A percentile compares a stretch with the other conserved stretches of the same genome.
Evolutionary conservation across 1,140 invertebrate genomes (phyloP).

Genomic region (Drosophila novamexicana): DNA sequence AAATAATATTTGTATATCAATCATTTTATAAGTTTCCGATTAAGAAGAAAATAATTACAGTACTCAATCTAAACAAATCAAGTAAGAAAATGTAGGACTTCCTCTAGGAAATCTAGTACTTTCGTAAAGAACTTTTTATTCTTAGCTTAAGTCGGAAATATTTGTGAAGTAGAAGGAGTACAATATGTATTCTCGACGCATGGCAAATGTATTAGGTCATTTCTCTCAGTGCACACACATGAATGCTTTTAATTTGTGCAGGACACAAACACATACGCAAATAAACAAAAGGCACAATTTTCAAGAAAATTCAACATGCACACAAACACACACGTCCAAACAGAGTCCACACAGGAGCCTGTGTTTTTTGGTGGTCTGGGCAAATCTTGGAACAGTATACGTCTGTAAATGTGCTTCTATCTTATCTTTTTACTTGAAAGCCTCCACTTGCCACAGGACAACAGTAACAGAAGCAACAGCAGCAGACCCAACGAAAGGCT

Average conservation of each 20-base stretch:
- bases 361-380: slow-evolving; percentile 38
- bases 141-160: too few relatives aligned
- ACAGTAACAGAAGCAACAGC: neutral
- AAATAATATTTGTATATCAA: too few relatives aligned
- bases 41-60: too few relatives aligned
- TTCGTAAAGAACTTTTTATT: too few relatives aligned
- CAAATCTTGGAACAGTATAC: slow-evolving; percentile 59
- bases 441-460: slow-evolving; percentile 40
- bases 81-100: too few relatives aligned
- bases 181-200: too few relatives aligned
- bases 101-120: too few relatives aligned
- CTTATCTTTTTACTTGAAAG: slow-evolving; percentile 77
- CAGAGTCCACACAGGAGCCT: slow-evolving; percentile 12
- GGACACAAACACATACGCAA: slow-evolving; percentile 40
- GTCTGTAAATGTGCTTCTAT: slow-evolving; percentile 62
- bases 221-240: slow-evolving; percentile 23
- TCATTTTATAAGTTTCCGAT: too few relatives aligned
- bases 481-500: slow-evolving; percentile 14
- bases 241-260: slow-evolving; percentile 79
- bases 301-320: slow-evolving; percentile 70
- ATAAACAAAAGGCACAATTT: slow-evolving; percentile 57
- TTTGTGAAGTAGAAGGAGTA: too few relatives aligned
- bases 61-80: too few relatives aligned
- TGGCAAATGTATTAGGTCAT: neutral
- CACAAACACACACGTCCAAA: slow-evolving; percentile 8